These are phyloP conservation scores for Syngnathus floridae DNA, from an alignment of 2,113 vertebrate species.

Conservation along the genomic window DNA sequence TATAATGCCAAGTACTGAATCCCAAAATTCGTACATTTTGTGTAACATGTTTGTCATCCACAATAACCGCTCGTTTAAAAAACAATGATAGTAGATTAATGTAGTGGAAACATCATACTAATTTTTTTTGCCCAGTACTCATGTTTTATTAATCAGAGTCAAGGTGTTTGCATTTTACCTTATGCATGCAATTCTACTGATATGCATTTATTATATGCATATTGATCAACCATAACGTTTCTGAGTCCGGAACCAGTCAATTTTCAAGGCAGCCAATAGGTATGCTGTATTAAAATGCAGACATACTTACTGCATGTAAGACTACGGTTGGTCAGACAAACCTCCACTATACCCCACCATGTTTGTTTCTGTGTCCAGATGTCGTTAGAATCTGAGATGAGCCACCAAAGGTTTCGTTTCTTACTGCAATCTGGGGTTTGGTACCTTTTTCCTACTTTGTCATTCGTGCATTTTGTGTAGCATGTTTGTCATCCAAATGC, in stretches of 20 bases:
- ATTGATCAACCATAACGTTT: not conserved
- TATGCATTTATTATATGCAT: too few species aligned
- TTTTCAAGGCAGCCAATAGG: not conserved
- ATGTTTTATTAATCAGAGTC: not conserved
- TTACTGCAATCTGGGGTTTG: slow-evolving; percentile 71
- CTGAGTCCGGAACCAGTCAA: not conserved
- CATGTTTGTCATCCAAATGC: slow-evolving; percentile 59
- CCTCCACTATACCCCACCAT: slow-evolving; percentile 49
- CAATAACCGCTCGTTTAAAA: not conserved
- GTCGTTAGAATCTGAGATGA: slow-evolving; percentile 73
- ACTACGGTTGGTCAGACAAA: slow-evolving; percentile 21
- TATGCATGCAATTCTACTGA: too few species aligned
- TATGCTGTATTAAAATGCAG: slow-evolving; percentile 8
- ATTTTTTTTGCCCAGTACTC: too few species aligned
- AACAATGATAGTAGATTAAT: not conserved
- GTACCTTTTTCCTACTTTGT: slow-evolving; percentile 57
- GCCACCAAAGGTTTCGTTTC: slow-evolving; percentile 73
- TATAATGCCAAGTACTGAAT: not conserved
- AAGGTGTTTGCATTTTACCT: not conserved
- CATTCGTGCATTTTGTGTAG: slow-evolving; percentile 59
- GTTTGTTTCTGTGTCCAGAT: slow-evolving; percentile 69
- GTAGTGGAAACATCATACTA: not conserved
- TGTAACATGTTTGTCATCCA: slow-evolving; percentile 58
- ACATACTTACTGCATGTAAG: slow-evolving; percentile 41
- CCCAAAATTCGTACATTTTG: slow-evolving; percentile 18